A percentile compares a stretch with the other conserved stretches of the same genome.
Conservation (phyloP, 2,113 vertebrate genomes). For the Meleagris gallopavo region DNA sequence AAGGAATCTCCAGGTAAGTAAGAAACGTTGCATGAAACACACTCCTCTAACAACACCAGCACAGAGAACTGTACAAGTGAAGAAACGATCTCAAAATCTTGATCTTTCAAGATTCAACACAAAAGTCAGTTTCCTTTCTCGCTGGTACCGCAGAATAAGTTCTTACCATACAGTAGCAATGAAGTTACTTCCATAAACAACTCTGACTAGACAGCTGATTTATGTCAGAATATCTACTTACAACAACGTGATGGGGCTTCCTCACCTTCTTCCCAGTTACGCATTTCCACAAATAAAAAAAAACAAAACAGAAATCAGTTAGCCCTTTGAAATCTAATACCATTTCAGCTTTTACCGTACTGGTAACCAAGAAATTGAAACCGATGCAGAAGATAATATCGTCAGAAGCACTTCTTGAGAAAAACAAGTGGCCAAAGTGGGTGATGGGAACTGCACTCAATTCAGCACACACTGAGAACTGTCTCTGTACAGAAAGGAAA, state of each 20-base stretch:
- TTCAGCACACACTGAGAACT: neutral
- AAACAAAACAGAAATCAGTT: neutral
- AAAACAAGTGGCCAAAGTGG: neutral
- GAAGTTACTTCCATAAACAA: neutral
- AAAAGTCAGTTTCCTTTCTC: neutral
- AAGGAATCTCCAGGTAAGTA: neutral
- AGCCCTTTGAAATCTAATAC: neutral
- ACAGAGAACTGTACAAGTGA: neutral
- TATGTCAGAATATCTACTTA: neutral
- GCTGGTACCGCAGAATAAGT: neutral
- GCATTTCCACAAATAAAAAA: conserved; percentile 10
- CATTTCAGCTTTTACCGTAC: neutral
- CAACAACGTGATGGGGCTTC: neutral
- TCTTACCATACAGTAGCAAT: neutral
- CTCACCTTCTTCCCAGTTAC: neutral
- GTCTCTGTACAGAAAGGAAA: conserved; percentile 1
- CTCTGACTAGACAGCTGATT: neutral
- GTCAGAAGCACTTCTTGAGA: neutral
- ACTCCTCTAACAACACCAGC: neutral
- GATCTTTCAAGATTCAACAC: neutral
- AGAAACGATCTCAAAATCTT: neutral
- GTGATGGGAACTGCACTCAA: neutral
- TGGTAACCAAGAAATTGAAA: neutral
- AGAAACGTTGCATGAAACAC: neutral
- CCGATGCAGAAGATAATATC: neutral